Base-by-base conservation (phyloP, 2,888 invertebrate species). In the Hyppa rectilinea region DNA sequence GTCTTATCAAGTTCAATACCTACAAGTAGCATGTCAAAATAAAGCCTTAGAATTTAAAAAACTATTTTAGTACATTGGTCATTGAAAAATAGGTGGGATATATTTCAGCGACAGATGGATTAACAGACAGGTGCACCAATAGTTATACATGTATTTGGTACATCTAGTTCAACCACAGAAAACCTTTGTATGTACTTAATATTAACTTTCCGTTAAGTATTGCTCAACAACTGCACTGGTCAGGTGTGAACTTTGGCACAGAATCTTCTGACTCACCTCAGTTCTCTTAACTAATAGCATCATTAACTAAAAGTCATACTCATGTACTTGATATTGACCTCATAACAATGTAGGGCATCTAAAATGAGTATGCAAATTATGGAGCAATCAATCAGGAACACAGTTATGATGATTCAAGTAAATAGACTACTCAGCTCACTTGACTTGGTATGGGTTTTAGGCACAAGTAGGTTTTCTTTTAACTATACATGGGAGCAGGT, bases 201-300 rank as follows among this genome's bases (percentile, higher is more conserved):
- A 50, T 56, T 36, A 59, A 60, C 52, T n/a, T 60, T 45, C 36
- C 4, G 9, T 50, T 45, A 61, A 36, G 0, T 34, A 69, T 66
- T 59, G 45, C 31, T 63, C 64, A 72, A 62, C 40, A 59, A 65
- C 61, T 66, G 63, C 47, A 70, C 45, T 43, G 52, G 43, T 62
- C 64, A 78, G 69, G 73, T 73, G 61, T 71, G 80, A 66, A 74
- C 70, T 77, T 74, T 73, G 50, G 58, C 34, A 59, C 23, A 10
- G 26, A 34, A 52, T 50, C 50, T 61, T 71, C 70, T 83, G 80
- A 83, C 61, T 82, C 83, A 82, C 59, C 49, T 43, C 6, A 62
- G 26, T 82, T 65, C 81, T 71, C 56, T 60, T 72, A 67, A 62
- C n/a, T 40, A 65, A 70, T 68, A 47, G 55, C 65, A 71, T 81